Evolutionary conservation across 1,140 invertebrate genomes (phyloP).

Genomic region (Dendrolimus punctatus): DNA sequence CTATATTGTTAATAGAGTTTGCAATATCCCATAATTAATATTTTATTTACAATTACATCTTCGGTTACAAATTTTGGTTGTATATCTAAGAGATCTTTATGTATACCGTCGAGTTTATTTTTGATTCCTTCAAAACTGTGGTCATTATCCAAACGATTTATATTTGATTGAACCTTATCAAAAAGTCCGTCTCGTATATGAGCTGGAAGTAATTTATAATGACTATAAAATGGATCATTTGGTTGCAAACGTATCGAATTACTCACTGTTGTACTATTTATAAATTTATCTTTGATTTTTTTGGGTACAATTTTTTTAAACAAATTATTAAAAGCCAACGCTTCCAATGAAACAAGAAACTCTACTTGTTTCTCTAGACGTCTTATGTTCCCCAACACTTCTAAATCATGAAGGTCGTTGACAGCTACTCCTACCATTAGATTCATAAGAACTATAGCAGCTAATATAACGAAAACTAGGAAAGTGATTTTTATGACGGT

Average conservation of each 20-base stretch:
- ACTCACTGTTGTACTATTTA: neutral
- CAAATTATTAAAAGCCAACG: constrained; percentile 47
- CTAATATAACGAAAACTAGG: constrained; percentile 73
- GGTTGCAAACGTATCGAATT: neutral
- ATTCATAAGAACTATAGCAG: constrained; percentile 77
- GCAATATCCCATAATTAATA: no score
- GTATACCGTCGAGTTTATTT: constrained; percentile 44
- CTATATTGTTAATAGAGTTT: no score
- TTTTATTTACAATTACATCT: no score
- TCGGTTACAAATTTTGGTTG: no score
- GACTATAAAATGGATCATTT: constrained; percentile 7
- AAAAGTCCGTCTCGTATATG: constrained; percentile 46
- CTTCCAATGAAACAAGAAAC: constrained; percentile 56
- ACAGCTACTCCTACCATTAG: constrained; percentile 77
- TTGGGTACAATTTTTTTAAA: constrained; percentile 18
- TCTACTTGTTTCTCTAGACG: constrained; percentile 62
- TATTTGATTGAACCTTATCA: constrained; percentile 43
- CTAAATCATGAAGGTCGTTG: constrained; percentile 75
- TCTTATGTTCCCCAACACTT: constrained; percentile 67
- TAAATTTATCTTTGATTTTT: neutral
- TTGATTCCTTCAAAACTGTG: constrained; percentile 30
- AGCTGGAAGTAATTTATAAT: constrained; percentile 37
- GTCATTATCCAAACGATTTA: constrained; percentile 41
- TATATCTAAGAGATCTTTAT: constrained; percentile 14
- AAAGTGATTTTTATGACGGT: constrained; percentile 72